Base-by-base conservation (phyloP, 1,140 invertebrate genomes). In the Drosophila mauritiana region DNA sequence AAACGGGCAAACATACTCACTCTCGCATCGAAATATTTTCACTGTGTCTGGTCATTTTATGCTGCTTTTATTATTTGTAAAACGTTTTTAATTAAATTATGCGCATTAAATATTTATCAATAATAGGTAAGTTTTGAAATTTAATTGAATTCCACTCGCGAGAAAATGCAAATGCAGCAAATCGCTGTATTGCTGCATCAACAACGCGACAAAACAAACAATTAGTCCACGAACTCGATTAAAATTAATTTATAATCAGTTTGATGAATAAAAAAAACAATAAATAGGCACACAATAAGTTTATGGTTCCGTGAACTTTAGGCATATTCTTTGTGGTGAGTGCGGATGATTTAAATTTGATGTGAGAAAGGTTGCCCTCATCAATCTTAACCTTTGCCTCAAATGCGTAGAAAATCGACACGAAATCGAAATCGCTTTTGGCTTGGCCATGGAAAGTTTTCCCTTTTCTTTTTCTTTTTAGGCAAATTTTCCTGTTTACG, bases 31-130 rank as follows among this genome's bases (percentile, higher is more conserved):
- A n/a, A 2, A 51, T 11, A 36, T 20, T 1, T 20, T 2, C n/a
- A 22, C 34, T 10, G 27, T 34, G 40, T 56, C 43, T 61, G 59
- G n/a, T 56, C 55, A 73, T 79, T 75, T 76, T 80, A 49, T 56
- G 48, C 56, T 59, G 45, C 53, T 74, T 68, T 80, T 69, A 68
- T 80, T 64, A 73, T 49, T 62, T 49, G 65, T 51, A 56, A 59
- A 67, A 61, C 62, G 57, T 80, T 80, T 25, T 62, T 82, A 79
- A 88, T 88, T 86, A 79, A 86, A 82, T 86, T 73, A 82, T 88
- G 55, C 67, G 62, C 78, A 86, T 86, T 67, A 78, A 86, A 75
- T 82, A 86, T 86, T 86, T 37, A 68, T 52, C 54, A 68, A 34
- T 57, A 64, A 48, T 7, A 31, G 62, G 17, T 6, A 40, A 75